These are phyloP conservation scores for Rhabdophis nuchalis DNA, from an alignment of 2,797 vertebrate species.

Conservation along the genomic window DNA sequence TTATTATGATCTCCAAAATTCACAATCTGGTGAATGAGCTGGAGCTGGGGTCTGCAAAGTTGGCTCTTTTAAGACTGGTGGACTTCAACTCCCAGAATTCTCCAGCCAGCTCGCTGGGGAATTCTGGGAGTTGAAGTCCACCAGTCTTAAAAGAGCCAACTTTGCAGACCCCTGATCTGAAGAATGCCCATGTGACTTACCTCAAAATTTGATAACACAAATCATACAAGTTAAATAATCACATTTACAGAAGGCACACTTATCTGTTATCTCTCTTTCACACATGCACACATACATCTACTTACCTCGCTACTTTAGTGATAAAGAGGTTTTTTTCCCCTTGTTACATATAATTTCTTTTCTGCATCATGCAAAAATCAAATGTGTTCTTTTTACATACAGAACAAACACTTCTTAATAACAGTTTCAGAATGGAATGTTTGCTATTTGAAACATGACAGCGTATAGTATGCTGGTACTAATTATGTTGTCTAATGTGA, in stretches of 20 bases:
- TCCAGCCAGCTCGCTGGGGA: too few relatives aligned
- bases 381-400: background rate
- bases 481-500: background rate
- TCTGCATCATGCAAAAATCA: background rate
- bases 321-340: too few relatives aligned
- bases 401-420: background rate
- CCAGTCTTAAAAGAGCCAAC: too few relatives aligned
- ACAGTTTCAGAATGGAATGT: slow-evolving; percentile 1
- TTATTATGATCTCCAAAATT: background rate
- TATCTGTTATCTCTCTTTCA: background rate
- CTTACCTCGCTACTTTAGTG: background rate
- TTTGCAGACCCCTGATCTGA: too few relatives aligned
- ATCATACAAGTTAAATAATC: background rate
- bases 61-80: too few relatives aligned
- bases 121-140: too few relatives aligned
- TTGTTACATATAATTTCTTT: background rate
- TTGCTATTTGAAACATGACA: background rate
- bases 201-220: background rate
- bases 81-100: too few relatives aligned
- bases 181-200: background rate
- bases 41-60: too few relatives aligned
- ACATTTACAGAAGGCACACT: background rate
- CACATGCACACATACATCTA: background rate
- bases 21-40: background rate
- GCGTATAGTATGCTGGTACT: background rate